phyloP scores from a whole-genome alignment of 2,888 invertebrate species.

The Ichneumoninae sp. region DNA sequence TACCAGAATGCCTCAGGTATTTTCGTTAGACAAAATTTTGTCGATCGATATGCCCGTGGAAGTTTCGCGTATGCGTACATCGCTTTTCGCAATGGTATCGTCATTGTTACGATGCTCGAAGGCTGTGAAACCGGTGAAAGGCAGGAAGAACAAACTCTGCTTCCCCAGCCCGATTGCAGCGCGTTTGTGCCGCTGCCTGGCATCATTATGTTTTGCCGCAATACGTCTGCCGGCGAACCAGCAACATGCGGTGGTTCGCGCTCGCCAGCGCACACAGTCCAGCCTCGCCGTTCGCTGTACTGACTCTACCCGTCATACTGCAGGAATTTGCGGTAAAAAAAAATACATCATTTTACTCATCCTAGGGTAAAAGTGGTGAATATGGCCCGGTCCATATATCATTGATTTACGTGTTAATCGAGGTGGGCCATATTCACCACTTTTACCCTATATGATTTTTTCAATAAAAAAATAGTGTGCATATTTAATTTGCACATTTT shows the following conservation, averaged over 20 bases:
- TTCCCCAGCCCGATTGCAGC: background rate
- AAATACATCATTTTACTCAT: too few species aligned
- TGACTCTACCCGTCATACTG: background rate
- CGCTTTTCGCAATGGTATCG: constrained; percentile 28
- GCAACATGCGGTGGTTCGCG: background rate
- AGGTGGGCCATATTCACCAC: too few species aligned
- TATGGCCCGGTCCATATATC: too few species aligned
- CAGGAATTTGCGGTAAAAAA: background rate
- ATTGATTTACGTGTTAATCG: too few species aligned
- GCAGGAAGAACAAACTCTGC: constrained; percentile 37
- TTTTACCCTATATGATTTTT: too few species aligned
- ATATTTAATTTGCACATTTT: too few species aligned
- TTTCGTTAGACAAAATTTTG: constrained; percentile 6
- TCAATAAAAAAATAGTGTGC: too few species aligned
- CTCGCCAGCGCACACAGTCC: background rate
- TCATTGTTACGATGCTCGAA: constrained; percentile 53
- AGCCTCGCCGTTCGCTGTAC: background rate
- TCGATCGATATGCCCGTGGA: constrained; percentile 19
- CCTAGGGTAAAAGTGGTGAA: too few species aligned
- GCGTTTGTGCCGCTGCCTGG: constrained; percentile 16
- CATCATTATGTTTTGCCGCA: constrained; percentile 41
- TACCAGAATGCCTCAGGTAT: background rate
- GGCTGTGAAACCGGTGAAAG: constrained; percentile 59
- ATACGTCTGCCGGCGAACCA: constrained; percentile 44
- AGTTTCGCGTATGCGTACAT: constrained; percentile 3